Base-by-base conservation (phyloP, 2,113 vertebrate species). In the Herpailurus yagouaroundi region DNA sequence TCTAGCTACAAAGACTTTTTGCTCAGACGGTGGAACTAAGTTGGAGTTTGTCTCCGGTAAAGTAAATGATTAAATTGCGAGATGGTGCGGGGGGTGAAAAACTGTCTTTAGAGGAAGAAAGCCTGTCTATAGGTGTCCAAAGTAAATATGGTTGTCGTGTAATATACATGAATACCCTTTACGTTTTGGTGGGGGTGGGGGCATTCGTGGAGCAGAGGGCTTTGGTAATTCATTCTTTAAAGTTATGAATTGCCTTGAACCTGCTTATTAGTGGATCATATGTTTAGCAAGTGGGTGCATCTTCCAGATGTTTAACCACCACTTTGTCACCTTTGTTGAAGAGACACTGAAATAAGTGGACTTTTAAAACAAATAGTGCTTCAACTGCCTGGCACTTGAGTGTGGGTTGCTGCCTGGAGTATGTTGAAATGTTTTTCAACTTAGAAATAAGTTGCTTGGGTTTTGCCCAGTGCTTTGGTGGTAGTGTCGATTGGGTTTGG, bases 11-110 rank as follows among this genome's bases (percentile, higher is more conserved):
- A 89, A 89, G 94, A 92, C 95, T 97, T 97, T 87, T 93, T 57
- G 79, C 94, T 98, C 92, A 83, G 71, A 45, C 82, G 25, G 79
- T 95, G 91, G 79, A 96, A 98, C n/a, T 88, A 87, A 91, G 94
- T 92, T 91, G 93, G 91, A 98, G 98, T 98, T 98, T 98, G 80
- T 97, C 94, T 98, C 95, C 95, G 93, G 92, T 94, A 94, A 84
- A 85, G 89, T 97, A 95, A 95, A 91, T 74, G 91, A 94, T 98
- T 89, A 57, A 80, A 84, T 84, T 31, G 64, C 86, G 86, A 96
- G 38, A 69, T 36, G 71, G 69, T 89, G 41, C 4, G 9, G 68
- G 16, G 16, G n/a, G 29, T 33, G 48, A 7, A 18, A 77, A 68
- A 50, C 3, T 82, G 68, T 68, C 55, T 86, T 83, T 41, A 90